These are phyloP conservation scores for Anoncus sp. DNA, from an alignment of 2,888 invertebrate genomes.

Conservation along the genomic window DNA sequence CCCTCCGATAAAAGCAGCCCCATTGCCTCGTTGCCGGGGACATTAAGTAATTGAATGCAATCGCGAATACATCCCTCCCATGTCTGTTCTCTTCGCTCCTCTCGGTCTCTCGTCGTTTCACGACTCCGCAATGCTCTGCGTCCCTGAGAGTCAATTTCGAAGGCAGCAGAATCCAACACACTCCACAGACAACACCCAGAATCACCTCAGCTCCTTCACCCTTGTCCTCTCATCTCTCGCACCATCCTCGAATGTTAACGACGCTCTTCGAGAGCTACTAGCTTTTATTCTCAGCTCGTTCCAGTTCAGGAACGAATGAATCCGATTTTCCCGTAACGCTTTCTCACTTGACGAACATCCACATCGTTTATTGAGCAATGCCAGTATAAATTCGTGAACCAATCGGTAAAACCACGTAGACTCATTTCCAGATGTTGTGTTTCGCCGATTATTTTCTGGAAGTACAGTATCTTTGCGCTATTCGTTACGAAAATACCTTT, in stretches of 20 bases:
- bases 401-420: conserved; percentile 7
- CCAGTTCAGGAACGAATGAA: conserved; percentile 18
- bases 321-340: conserved; percentile 8
- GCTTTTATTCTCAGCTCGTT: conserved; percentile 52
- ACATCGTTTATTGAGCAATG: background rate
- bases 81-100: conserved; percentile 17
- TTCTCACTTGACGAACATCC: conserved; percentile 12
- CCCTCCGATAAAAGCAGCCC: conserved; percentile 54
- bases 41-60: conserved; percentile 77
- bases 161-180: conserved; percentile 23
- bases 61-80: conserved; percentile 63
- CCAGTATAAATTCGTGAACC: background rate
- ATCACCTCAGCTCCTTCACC: conserved; percentile 21
- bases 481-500: conserved; percentile 10
- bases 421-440: conserved; percentile 1
- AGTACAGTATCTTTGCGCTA: too few species aligned
- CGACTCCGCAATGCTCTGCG: conserved; percentile 17
- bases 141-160: conserved; percentile 44
- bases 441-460: background rate
- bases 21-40: conserved; percentile 59
- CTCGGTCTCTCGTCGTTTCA: conserved; percentile 25
- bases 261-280: conserved; percentile 34
- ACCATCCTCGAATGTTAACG: conserved; percentile 59
- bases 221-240: conserved; percentile 28
- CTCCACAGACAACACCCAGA: conserved; percentile 17